Percentiles rank a stretch among this genome's conserved stretches.
Conservation (phyloP, 2,797 vertebrate species). For the Dendrocincla fuliginosa region DNA sequence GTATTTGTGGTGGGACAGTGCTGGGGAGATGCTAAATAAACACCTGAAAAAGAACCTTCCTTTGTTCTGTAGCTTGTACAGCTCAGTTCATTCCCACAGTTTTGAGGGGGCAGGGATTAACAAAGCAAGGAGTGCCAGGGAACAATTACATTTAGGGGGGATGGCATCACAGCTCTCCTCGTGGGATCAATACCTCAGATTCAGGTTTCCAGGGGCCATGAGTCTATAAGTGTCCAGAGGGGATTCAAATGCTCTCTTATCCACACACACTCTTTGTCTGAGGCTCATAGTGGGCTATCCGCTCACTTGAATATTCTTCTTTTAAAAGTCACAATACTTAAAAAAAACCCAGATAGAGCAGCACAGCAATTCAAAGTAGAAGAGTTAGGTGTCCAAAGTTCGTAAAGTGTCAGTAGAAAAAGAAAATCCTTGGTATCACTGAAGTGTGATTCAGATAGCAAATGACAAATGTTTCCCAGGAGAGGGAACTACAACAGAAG, state of each 20-base stretch:
- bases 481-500: not conserved
- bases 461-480: not conserved
- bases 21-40: not conserved
- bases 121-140: not conserved
- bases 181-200: not conserved
- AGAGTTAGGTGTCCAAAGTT: not conserved
- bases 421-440: not conserved
- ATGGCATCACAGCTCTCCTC: not conserved
- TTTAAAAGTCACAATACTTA: not conserved
- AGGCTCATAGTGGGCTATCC: not conserved
- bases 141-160: not conserved
- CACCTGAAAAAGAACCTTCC: not conserved
- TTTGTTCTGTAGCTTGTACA: fast-evolving
- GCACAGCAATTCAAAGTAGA: not conserved
- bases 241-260: not conserved
- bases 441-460: not conserved
- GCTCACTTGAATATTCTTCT: not conserved
- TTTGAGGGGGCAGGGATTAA: not conserved
- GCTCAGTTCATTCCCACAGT: not conserved
- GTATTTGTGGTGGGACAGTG: not conserved
- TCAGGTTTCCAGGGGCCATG: not conserved
- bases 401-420: not conserved
- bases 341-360: not conserved
- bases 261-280: not conserved
- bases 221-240: not conserved